Conservation (phyloP, 2,888 invertebrate species). For the Panopea generosa region DNA sequence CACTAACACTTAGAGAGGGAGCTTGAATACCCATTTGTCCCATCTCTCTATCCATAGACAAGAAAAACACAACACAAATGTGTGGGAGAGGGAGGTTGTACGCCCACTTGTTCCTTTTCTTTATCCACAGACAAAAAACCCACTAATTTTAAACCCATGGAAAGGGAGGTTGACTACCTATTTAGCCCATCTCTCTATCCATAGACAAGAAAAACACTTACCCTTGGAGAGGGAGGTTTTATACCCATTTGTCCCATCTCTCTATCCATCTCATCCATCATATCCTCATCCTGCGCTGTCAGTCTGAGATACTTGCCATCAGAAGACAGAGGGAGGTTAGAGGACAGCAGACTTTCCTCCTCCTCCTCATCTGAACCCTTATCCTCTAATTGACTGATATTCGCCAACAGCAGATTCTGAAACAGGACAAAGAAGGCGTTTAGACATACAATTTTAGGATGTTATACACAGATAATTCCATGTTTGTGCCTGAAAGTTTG, state of each 20-base stretch:
- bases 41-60: no score
- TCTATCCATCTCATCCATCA: slow-evolving; percentile 58
- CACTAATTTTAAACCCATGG: no score
- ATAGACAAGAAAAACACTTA: no score
- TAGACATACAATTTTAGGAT: not conserved
- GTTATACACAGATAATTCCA: not conserved
- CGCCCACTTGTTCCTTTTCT: no score
- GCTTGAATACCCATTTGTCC: no score
- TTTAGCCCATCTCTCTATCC: no score
- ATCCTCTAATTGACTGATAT: slow-evolving; percentile 73
- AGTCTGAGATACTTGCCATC: slow-evolving; percentile 79
- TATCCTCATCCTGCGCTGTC: slow-evolving; percentile 69
- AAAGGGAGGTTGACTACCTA: no score
- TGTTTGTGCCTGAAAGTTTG: no score
- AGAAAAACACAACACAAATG: no score
- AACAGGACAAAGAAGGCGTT: slow-evolving; percentile 6
- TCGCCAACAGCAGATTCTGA: slow-evolving; percentile 68
- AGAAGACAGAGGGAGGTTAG: slow-evolving; percentile 72
- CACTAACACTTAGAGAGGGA: no score
- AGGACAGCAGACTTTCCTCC: slow-evolving; percentile 53
- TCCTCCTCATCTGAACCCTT: slow-evolving; percentile 65
- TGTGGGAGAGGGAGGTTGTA: no score
- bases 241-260: slow-evolving; percentile 53
- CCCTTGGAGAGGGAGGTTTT: not conserved
- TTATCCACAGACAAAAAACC: no score